Conservation (phyloP, 2,888 invertebrate genomes). For the Rhorus exstirpatorius region DNA sequence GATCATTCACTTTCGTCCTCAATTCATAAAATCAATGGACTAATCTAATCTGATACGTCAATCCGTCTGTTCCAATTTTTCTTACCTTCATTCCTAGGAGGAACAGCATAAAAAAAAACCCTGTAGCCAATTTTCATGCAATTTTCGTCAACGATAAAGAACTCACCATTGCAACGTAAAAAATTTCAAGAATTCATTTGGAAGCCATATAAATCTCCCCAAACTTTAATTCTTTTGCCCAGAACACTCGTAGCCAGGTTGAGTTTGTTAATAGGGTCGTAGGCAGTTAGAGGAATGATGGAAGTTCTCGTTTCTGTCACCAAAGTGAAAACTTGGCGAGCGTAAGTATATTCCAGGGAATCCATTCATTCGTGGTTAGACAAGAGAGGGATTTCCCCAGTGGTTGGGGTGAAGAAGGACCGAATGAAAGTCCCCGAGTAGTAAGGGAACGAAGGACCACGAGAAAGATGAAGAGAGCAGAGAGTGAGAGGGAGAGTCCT, state of each 20-base stretch:
- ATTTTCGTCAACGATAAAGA: no score
- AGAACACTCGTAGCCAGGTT: neutral
- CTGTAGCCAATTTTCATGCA: no score
- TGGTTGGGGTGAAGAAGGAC: conserved; percentile 19
- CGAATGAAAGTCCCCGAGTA: conserved; percentile 18
- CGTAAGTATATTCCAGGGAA: conserved; percentile 38
- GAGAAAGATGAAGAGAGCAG: conserved; percentile 41
- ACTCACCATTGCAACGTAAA: conserved; percentile 46
- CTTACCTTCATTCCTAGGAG: no score
- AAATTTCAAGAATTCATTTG: conserved; percentile 57
- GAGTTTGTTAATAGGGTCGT: conserved; percentile 22
- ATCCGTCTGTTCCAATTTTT: no score
- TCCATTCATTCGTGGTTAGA: conserved; percentile 48
- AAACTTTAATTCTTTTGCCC: conserved; percentile 58
- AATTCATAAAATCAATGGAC: neutral
- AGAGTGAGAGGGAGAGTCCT: conserved; percentile 18
- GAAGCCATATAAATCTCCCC: conserved; percentile 26
- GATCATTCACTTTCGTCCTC: neutral
- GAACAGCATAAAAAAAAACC: no score
- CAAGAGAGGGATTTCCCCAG: conserved; percentile 7
- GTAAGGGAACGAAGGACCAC: conserved; percentile 18
- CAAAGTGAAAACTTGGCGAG: conserved; percentile 49
- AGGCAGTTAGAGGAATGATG: conserved; percentile 17
- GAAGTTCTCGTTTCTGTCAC: conserved; percentile 59
- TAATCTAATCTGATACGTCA: neutral